Evolutionary conservation across 2,113 vertebrate species (phyloP), one percentile per base, ranked within the genome.

Genomic region (Bubo blakistoni): DNA sequence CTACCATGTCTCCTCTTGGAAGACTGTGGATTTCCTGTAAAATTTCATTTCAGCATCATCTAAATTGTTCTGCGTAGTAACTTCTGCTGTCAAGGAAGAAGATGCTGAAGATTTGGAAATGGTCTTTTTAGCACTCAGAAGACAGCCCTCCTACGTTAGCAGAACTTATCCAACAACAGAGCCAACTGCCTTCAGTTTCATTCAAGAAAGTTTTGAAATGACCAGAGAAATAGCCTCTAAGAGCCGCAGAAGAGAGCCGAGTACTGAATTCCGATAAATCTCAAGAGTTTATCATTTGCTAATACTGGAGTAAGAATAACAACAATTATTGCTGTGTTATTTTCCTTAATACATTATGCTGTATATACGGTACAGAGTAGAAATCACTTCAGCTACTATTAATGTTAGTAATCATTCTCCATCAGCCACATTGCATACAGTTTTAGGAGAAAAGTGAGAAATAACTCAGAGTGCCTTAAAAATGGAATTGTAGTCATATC

Each of bases 111-210:
- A 88, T 85, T 95, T 97, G 84, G 93, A 96, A 97, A 90, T 96
- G 94, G 87, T 94, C 67, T 88, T 91, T 94, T 97, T 96, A 95
- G 89, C 96, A 95, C 91, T 95, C 94, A 92, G 87, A 76, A 96
- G 96, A 94, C 96, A 97, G 94, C 65, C 80, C 92, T 95, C 88
- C 91, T 95, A 95, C 92, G 7, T 95, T 96, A 86, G 85, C 94
- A 94, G 95, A 95, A 79, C 69, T 92, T 88, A 79, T 5, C 36
- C 67, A 95, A 72, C 89, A 94, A 14, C 74, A 90, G 57, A 97
- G 92, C 95, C 94, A 97, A 92, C 92, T 96, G 93, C 78, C 78
- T 96, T 96, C 93, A 92, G 86, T 90, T 97, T 96, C 96, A 96
- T 96, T 97, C 85, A 96, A 88, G 54, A 90, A 95, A 86, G 77